These are phyloP conservation scores for Monodelphis domestica DNA, from an alignment of 2,797 vertebrate genomes.

Conservation along the genomic window DNA sequence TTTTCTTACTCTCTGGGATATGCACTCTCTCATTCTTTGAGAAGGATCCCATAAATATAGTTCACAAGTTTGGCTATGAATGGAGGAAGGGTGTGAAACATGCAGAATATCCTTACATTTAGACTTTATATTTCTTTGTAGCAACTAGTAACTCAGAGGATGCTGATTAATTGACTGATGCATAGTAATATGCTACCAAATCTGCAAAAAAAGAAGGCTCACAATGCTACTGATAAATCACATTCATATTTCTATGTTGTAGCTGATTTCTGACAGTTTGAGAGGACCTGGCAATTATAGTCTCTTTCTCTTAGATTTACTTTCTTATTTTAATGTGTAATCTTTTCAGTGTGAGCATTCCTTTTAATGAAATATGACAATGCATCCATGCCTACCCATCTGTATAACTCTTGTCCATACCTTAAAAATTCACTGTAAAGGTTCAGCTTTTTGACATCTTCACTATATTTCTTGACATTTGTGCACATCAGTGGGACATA, in stretches of 20 bases:
- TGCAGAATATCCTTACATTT: background rate
- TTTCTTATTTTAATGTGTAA: background rate
- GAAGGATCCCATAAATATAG: slow-evolving; percentile 44
- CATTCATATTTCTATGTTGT: background rate
- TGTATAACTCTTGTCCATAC: background rate
- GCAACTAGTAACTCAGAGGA: background rate
- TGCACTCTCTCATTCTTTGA: slow-evolving; percentile 39
- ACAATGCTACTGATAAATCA: background rate
- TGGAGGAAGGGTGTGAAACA: background rate
- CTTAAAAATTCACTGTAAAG: background rate
- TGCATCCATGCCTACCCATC: background rate
- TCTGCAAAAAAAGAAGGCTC: background rate
- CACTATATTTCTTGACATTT: background rate
- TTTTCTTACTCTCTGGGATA: slow-evolving; percentile 52
- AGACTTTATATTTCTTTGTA: background rate
- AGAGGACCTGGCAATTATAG: background rate
- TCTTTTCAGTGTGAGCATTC: background rate
- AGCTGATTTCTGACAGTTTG: background rate
- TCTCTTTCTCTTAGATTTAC: background rate
- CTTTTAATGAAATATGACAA: background rate
- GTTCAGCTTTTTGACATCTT: background rate
- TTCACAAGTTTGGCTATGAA: background rate
- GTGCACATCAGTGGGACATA: background rate
- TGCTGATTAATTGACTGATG: background rate
- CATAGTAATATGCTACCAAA: background rate